Evolutionary conservation across 2,797 vertebrate species (phyloP), one percentile per base, ranked within the genome.

Genomic region (Lophius americanus): DNA sequence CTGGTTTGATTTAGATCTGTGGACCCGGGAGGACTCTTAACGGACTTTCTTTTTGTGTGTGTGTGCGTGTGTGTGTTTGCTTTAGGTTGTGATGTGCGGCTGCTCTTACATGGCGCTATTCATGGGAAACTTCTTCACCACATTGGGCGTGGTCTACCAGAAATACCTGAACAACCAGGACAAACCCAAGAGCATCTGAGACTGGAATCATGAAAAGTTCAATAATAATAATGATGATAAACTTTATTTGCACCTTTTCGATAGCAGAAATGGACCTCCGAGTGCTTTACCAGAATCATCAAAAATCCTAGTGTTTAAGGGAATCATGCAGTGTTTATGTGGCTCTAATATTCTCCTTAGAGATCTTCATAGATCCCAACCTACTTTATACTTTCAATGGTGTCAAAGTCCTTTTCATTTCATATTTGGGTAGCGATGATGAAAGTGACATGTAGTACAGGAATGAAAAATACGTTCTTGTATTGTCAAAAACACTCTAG

Each of bases 61-160:
- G 44, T 47, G 44, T 47, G 44, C n/a, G 44, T 6, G 44, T 47
- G 44, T 47, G 44, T n/a, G 44, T 13, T 63, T 39, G 39, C 9
- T 59, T 38, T 41, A 99, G 98, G 97, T 99, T 9, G 88, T 92
- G 57, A 98, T 98, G 96, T 98, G 97, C 0, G 93, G 95, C 78
- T 86, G 96, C 68, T 95, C 97, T 3, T 99, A 98, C 93, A 91
- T 96, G 67, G 85, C 95, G 12, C 95, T 98, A 80, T 99, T 99
- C 89, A 90, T 95, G 32, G 98, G 98, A 43, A 99, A 98, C 84
- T 95, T 98, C 90, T 94, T 93, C 89, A 99, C 97, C 73, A 99
- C 98, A 0, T 92, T 99, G 35, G 89, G 94, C 0, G 97, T 98
- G 0, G 95, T 99, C 57, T 97, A 97, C 82, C 95, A 99, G 85